Percentiles rank a stretch among this genome's conserved stretches.
Conservation (phyloP, 2,797 vertebrate species). For the Typhlichthys eigenmanni region DNA sequence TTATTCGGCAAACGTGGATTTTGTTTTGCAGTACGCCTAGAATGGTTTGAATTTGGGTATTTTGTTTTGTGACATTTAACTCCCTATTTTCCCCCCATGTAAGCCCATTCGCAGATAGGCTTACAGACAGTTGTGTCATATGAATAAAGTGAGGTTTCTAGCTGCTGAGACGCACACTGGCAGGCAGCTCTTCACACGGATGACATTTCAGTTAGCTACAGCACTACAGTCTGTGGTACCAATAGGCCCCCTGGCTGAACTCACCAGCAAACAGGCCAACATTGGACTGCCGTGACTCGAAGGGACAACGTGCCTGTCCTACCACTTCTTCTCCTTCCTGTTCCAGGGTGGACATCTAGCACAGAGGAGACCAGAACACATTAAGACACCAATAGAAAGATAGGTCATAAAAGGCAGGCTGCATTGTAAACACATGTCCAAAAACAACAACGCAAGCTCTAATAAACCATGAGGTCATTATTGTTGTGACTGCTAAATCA, state of each 20-base stretch:
- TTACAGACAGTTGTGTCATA: no score
- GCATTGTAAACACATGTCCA: slow-evolving; percentile 17
- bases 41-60: background rate
- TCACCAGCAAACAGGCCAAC: slow-evolving; percentile 90
- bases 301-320: slow-evolving; percentile 92
- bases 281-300: slow-evolving; percentile 89
- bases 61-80: no score
- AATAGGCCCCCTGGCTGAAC: slow-evolving; percentile 20
- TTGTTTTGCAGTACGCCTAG: background rate
- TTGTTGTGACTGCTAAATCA: slow-evolving; percentile 7
- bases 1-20: no score
- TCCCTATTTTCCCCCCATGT: no score
- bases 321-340: slow-evolving; percentile 91
- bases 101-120: no score
- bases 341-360: slow-evolving; percentile 84
- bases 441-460: background rate
- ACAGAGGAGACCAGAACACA: slow-evolving; percentile 24
- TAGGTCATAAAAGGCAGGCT: slow-evolving; percentile 3
- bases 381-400: slow-evolving; percentile 2
- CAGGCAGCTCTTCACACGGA: background rate
- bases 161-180: background rate
- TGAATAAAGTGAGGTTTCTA: no score
- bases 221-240: no score
- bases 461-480: slow-evolving; percentile 8
- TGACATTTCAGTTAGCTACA: background rate